These are phyloP conservation scores for Petrocephalus zakoni DNA, from an alignment of 2,113 vertebrate genomes.

Conservation along the genomic window DNA sequence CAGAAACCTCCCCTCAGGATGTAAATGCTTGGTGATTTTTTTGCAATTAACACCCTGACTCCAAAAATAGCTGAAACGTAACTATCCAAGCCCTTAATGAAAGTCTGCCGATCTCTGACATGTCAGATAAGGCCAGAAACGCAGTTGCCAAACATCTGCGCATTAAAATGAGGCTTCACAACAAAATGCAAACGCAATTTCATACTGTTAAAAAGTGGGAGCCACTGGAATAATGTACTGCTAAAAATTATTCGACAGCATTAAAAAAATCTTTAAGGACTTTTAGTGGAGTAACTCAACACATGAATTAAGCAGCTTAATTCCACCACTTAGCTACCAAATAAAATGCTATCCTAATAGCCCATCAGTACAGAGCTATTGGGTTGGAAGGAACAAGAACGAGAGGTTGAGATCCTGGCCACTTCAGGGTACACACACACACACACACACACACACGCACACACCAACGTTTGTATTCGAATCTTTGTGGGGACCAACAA, in stretches of 20 bases:
- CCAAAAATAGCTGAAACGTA: not conserved
- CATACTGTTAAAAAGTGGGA: not conserved
- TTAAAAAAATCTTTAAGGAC: not conserved
- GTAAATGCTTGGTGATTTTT: not conserved
- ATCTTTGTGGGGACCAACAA: not conserved
- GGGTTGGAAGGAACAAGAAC: not conserved
- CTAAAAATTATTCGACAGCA: not conserved
- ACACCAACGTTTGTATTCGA: not conserved
- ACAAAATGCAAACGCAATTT: too few relatives aligned
- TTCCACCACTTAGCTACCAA: not conserved
- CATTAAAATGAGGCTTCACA: not conserved
- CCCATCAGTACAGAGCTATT: not conserved
- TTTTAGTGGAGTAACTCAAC: not conserved
- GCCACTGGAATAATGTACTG: not conserved
- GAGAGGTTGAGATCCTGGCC: not conserved
- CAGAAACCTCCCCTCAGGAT: not conserved
- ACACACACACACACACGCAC: not conserved
- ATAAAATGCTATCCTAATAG: not conserved
- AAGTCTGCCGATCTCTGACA: not conserved
- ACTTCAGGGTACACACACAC: not conserved
- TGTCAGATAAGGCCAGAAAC: not conserved
- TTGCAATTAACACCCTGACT: not conserved
- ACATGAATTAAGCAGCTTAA: not conserved
- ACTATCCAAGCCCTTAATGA: not conserved
- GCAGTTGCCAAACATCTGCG: not conserved